A percentile compares a stretch with the other conserved stretches of the same genome.
These are phyloP conservation scores for Cariama cristata DNA, from an alignment of 2,113 vertebrate species.

Conservation along the genomic window DNA sequence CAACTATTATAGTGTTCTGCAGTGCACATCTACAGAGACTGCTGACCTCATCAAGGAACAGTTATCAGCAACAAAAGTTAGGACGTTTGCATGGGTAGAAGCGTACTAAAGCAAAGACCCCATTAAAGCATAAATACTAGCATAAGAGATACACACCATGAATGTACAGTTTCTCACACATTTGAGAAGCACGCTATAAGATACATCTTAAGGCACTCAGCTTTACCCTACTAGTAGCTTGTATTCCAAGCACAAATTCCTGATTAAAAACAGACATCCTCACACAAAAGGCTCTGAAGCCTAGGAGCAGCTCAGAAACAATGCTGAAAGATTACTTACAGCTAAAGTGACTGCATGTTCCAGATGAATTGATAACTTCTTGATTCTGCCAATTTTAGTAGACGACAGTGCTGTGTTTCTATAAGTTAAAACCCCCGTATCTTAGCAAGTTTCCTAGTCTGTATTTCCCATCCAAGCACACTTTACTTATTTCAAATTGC, in stretches of 20 bases:
- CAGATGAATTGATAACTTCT: not conserved
- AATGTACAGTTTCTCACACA: not conserved
- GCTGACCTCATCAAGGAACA: not conserved
- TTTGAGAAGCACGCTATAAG: not conserved
- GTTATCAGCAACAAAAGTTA: not conserved
- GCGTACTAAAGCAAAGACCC: not conserved
- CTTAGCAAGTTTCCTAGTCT: not conserved
- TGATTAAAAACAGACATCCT: not conserved
- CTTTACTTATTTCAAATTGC: not conserved
- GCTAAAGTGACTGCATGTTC: not conserved
- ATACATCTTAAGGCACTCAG: not conserved
- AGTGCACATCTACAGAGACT: not conserved
- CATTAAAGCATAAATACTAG: not conserved
- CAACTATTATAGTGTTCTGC: not conserved
- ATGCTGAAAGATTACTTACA: not conserved
- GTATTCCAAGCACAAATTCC: not conserved
- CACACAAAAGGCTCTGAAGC: not conserved
- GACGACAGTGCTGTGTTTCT: not conserved
- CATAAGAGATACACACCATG: not conserved
- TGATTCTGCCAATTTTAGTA: not conserved
- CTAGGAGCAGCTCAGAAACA: not conserved
- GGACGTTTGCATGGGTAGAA: not conserved
- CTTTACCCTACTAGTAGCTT: not conserved
- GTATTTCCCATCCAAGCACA: not conserved
- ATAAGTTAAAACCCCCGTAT: accelerated